A percentile compares a stretch with the other conserved stretches of the same genome.
Evolutionary conservation across 2,113 vertebrate genomes (phyloP).

Genomic region (rat (Rattus norvegicus)): DNA sequence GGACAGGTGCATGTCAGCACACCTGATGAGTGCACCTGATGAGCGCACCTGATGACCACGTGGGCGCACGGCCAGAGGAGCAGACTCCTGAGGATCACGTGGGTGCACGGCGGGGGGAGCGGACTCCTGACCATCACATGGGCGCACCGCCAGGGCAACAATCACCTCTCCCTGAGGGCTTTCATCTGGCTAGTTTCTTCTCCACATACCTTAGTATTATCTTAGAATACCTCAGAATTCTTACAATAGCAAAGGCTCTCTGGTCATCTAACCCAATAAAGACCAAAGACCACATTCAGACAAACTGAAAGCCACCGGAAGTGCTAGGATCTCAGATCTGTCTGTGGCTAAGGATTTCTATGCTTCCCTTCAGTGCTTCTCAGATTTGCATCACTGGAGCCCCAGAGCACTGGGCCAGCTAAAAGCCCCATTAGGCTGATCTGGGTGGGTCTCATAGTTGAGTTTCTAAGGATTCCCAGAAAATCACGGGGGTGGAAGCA

Average conservation of each 20-base stretch:
- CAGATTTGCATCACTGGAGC: not conserved
- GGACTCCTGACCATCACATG: not conserved
- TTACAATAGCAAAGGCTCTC: too few species aligned
- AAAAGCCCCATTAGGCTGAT: not conserved
- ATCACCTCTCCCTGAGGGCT: rapidly evolving
- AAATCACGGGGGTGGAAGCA: too few species aligned
- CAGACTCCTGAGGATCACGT: not conserved
- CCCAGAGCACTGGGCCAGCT: not conserved
- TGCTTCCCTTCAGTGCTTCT: not conserved
- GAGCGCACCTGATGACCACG: not conserved
- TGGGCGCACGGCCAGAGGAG: not conserved
- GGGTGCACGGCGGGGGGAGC: rapidly evolving
- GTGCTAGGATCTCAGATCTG: rapidly evolving
- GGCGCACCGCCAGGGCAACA: rapidly evolving
- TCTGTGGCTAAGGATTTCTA: not conserved
- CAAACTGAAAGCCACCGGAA: too few species aligned
- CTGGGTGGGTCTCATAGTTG: too few species aligned
- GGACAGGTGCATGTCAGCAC: not conserved
- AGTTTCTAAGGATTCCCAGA: not conserved
- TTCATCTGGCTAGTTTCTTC: not conserved
- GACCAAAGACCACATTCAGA: not conserved
- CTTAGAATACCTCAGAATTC: rapidly evolving
- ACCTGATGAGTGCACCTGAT: not conserved
- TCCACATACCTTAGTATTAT: rapidly evolving
- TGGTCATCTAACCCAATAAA: rapidly evolving